Conservation (phyloP, 2,797 vertebrate species). For the Triplophysa yarkandensis region DNA sequence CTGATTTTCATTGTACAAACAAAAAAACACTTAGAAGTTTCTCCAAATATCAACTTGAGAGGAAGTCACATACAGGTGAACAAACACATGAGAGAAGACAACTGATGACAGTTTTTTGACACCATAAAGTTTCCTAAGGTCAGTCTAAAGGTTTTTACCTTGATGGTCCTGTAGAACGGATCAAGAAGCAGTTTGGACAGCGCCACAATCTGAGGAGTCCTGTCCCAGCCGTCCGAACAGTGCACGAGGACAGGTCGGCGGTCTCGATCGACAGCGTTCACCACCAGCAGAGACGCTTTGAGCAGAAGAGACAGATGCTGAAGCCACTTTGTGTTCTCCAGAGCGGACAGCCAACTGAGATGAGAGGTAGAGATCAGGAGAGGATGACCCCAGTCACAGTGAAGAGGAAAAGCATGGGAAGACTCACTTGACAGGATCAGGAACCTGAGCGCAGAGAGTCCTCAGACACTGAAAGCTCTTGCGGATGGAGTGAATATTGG, state of each 20-base stretch:
- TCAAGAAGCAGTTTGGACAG: conserved; percentile 94
- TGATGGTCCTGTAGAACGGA: conserved; percentile 93
- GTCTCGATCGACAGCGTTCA: conserved; percentile 90
- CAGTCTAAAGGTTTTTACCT: no score
- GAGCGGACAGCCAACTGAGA: conserved; percentile 93
- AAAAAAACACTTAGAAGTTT: no score
- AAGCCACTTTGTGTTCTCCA: conserved; percentile 97
- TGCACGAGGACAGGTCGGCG: conserved; percentile 91
- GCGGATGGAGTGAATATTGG: conserved; percentile 98
- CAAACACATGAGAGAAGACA: no score
- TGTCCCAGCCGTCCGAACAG: conserved; percentile 98
- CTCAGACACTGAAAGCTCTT: conserved; percentile 97
- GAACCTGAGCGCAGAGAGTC: conserved; percentile 95
- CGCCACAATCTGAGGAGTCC: conserved; percentile 95
- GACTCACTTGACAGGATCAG: conserved; percentile 96
- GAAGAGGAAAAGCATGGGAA: neutral
- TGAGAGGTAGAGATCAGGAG: neutral
- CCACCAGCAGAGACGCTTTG: conserved; percentile 91
- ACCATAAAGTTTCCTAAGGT: no score
- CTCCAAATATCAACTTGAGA: no score
- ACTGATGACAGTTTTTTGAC: no score
- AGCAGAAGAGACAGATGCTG: conserved; percentile 95
- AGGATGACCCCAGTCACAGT: neutral
- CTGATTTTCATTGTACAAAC: no score
- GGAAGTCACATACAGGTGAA: no score